Evolutionary conservation across 2,113 vertebrate genomes (phyloP).

Genomic region (Neodon shergylaensis): DNA sequence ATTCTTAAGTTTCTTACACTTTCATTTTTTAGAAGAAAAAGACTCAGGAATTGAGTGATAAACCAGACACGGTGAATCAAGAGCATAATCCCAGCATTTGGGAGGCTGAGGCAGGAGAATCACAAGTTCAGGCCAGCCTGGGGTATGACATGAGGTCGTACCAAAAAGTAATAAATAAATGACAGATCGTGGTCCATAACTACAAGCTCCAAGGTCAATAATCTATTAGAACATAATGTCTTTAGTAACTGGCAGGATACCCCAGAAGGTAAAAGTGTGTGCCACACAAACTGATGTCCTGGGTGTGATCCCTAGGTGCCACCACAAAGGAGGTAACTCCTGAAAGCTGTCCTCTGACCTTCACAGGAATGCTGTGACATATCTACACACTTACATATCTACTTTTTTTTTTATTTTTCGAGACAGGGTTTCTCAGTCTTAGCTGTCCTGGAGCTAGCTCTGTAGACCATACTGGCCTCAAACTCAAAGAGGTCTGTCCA

Average conservation of each 20-base stretch:
- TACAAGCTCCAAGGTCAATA: conserved; percentile 29
- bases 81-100: neutral
- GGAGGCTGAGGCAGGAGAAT: neutral
- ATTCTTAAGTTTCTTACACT: neutral
- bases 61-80: neutral
- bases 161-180: neutral
- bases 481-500: no score
- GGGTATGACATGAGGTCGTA: neutral
- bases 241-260: neutral
- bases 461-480: no score
- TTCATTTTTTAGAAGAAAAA: conserved; percentile 30
- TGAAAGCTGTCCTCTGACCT: neutral
- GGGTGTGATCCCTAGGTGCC: neutral
- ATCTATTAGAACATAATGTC: neutral
- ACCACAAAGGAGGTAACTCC: neutral
- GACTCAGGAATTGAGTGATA: conserved; percentile 1
- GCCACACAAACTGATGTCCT: neutral
- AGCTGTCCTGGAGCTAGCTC: no score
- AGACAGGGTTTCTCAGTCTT: no score
- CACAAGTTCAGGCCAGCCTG: neutral
- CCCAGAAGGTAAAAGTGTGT: neutral
- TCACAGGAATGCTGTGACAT: neutral
- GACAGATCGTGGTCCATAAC: neutral
- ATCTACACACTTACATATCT: neutral
- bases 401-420: no score